Base-by-base conservation (phyloP, 2,797 vertebrate species). In the Odontamblyopus lacepedii region DNA sequence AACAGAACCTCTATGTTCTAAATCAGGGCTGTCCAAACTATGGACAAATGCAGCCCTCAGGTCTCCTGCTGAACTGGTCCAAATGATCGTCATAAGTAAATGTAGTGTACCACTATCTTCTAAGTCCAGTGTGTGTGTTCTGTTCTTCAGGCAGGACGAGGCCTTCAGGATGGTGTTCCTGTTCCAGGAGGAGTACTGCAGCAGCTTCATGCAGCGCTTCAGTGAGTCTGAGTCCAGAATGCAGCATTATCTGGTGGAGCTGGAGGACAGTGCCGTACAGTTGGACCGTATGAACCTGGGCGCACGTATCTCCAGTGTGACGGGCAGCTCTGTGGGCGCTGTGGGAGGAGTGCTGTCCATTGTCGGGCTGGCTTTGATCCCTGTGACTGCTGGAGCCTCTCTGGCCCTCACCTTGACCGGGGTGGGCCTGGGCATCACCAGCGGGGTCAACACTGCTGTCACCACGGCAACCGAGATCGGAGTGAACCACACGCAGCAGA, bases 251-350 rank as follows among this genome's bases (percentile, higher is more conserved):
- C 87, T 94, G 1, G 27, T 48, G 0, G 77, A 86, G 5, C 57
- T 94, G 74, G 91, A 94, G 67, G 75, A 79, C 50, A 71, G 1
- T 6, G 91, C 92, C 16, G 79, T 84, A 18, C 81, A 92, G 77
- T 74, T 94, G 1, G 91, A 93, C 82, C 82, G 5, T 8, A 93
- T 94, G 92, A 90, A 83, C 30, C 80, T 0, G 16, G 93, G 91
- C 0, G 82, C 92, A 19, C 91, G 76, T 77, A 93, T 94, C 79
- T 94, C 92, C 77, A 91, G 84, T 32, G 89, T 94, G 63, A 81
- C 78, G 18, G 90, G 93, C 56, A 94, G 93, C 64, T 92, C 92
- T 0, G 86, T 94, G 50, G 92, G 93, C 29, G 77, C 78, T 2
- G 29, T 79, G 1, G 91, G 91, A 1, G 87, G 93, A 1, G 73